Base-by-base conservation (phyloP, 2,113 vertebrate genomes). In the Actenoides hombroni region DNA sequence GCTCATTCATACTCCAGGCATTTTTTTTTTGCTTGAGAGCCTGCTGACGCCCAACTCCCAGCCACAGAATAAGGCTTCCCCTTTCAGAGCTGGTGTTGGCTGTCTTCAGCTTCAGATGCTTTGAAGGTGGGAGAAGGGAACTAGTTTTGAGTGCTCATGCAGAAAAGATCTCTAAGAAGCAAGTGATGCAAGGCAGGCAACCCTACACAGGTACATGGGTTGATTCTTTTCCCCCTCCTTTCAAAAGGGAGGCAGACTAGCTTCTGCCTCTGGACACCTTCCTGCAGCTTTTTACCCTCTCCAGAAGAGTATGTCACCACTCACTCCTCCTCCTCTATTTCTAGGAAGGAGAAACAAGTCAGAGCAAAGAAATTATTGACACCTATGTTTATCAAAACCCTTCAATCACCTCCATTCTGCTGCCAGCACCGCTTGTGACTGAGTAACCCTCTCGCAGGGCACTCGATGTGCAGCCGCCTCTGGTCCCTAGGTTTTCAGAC, bases 91-190 rank as follows among this genome's bases (percentile, higher is more conserved):
- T 75, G 26, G 9, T 0, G 0, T 4, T 15, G 25, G n/a, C 10
- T 4, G 0, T 7, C 56, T 19, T 21, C 7, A 80, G 40, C 24
- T 17, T 60, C 28, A 71, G 33, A 40, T 10, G 5, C 35, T 25
- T 37, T 33, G 18, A 71, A 80, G 28, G 48, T 12, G 5, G 20
- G 15, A 80, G 25, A 40, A 35, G 17, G 14, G 28, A 33, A 77
- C 11, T 0, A 37, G 10, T 1, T 83, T 4, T 10, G 15, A 37
- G 20, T 37, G 35, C 40, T 70, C 16, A 24, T 0, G 0, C 8
- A 26, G 31, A 29, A 69, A 74, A 75, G 13, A 64, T 48, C 48
- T 39, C 13, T 10, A n/a, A 18, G 35, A 73, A 86, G 28, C n/a
- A 28, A 31, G 13, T 8, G 2, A 13, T 1, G 2, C 29, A 69